Conservation (phyloP, 2,797 vertebrate species). For the Sternotherus odoratus region DNA sequence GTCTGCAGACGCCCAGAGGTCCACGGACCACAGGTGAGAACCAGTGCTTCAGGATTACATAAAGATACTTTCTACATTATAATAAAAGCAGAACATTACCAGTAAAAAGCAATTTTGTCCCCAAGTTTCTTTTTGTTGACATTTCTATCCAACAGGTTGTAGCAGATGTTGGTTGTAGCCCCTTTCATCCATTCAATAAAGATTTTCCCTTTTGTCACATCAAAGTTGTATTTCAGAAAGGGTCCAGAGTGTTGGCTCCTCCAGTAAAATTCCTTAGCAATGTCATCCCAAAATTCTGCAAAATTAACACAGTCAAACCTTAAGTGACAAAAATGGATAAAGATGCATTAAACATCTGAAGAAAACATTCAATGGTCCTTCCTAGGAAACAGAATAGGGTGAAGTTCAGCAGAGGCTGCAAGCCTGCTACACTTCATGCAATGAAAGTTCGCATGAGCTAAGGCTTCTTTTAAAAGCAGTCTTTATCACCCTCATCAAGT, state of each 20-base stretch:
- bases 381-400: background rate
- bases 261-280: constrained; percentile 96
- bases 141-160: constrained; percentile 95
- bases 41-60: accelerated
- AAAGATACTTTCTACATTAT: accelerated
- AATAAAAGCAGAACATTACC: constrained; percentile 79
- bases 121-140: constrained; percentile 91
- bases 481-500: background rate
- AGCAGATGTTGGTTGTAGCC: constrained; percentile 96
- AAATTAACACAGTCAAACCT: constrained; percentile 1
- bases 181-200: constrained; percentile 97
- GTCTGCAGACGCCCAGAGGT: too few relatives aligned
- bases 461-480: background rate
- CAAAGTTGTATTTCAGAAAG: constrained; percentile 94
- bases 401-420: background rate
- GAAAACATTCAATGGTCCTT: background rate
- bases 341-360: background rate
- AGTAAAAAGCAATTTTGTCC: constrained; percentile 95
- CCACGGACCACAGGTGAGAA: background rate
- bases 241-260: constrained; percentile 87
- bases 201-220: constrained; percentile 95
- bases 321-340: background rate
- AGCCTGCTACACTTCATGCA: too few relatives aligned
- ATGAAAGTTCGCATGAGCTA: too few relatives aligned
- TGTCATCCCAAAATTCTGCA: constrained; percentile 93